These are phyloP conservation scores for Agapornis canus DNA, from an alignment of 2,797 vertebrate genomes.

Conservation along the genomic window DNA sequence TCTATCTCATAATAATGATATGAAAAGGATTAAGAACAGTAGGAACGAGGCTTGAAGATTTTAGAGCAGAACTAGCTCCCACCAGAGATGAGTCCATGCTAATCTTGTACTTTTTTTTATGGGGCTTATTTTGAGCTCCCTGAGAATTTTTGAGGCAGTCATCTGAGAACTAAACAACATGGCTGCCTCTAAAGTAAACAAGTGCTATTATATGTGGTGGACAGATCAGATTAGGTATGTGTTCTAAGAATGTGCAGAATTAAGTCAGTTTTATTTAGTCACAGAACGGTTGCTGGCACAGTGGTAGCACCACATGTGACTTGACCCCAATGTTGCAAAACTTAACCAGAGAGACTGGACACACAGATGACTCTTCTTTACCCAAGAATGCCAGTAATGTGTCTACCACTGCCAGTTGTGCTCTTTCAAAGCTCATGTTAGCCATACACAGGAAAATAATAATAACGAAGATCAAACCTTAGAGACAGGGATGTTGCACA, in stretches of 20 bases:
- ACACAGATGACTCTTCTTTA: not conserved
- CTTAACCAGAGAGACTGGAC: not conserved
- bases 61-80: not conserved
- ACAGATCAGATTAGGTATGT: not conserved
- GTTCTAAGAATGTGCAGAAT: constrained; percentile 19
- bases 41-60: not conserved
- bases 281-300: not conserved
- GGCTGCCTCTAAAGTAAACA: constrained; percentile 19
- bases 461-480: not conserved
- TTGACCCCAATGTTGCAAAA: not conserved
- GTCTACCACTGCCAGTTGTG: not conserved
- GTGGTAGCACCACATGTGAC: not conserved
- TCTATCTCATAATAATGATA: not conserved
- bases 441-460: not conserved
- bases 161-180: not conserved
- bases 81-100: not conserved
- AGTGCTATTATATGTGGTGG: constrained; percentile 2
- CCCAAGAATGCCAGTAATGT: not conserved
- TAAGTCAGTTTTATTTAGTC: constrained; percentile 16
- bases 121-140: not conserved
- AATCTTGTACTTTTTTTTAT: not conserved
- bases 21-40: not conserved
- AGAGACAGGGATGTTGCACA: not conserved
- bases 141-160: not conserved
- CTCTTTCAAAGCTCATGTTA: not conserved